Evolutionary conservation across 2,113 vertebrate genomes (phyloP).

Genomic region (Pluvialis apricaria): DNA sequence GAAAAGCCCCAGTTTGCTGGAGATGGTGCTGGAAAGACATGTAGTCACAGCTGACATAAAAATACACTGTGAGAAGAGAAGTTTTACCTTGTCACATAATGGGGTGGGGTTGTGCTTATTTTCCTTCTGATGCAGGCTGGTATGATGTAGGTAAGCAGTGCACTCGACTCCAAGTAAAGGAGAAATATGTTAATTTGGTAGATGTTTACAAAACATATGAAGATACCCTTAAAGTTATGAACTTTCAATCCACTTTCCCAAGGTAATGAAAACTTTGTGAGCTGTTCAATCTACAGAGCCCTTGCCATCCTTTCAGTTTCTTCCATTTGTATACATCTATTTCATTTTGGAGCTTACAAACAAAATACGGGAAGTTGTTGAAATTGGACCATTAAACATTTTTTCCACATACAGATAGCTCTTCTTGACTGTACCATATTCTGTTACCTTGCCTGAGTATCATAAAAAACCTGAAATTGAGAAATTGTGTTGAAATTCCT

Average conservation of each 20-base stretch:
- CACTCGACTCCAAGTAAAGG: rapidly evolving
- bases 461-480: not conserved
- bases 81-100: not conserved
- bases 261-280: not conserved
- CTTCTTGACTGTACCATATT: not conserved
- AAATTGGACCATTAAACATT: not conserved
- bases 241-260: not conserved
- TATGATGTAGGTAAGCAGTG: not conserved
- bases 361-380: not conserved
- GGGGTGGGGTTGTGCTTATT: not conserved
- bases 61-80: not conserved
- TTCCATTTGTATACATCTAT: not conserved
- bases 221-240: not conserved
- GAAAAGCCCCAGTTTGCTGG: not conserved
- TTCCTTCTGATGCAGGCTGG: not conserved
- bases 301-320: not conserved
- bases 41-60: not conserved
- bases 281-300: not conserved
- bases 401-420: not conserved
- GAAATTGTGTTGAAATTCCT: constrained; percentile 2
- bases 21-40: not conserved
- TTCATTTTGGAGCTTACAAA: not conserved
- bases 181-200: not conserved
- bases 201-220: not conserved
- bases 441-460: not conserved